These are phyloP conservation scores for Bicyclus anynana DNA, from an alignment of 1,140 invertebrate species.

Conservation along the genomic window DNA sequence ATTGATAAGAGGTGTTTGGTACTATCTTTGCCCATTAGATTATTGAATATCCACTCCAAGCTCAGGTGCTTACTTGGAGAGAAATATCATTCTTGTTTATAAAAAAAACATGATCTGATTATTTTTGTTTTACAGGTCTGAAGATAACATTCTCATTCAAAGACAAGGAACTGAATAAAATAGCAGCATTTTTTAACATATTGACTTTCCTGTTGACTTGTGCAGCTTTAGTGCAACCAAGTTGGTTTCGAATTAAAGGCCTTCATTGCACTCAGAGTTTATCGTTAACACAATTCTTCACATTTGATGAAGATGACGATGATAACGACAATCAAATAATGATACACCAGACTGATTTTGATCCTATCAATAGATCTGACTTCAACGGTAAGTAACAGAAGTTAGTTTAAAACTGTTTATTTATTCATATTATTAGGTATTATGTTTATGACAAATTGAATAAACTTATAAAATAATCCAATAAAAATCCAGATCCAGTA, in stretches of 20 bases:
- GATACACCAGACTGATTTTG: constrained; percentile 45
- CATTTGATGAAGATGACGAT: constrained; percentile 63
- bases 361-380: constrained; percentile 42
- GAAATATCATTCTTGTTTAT: too few species aligned
- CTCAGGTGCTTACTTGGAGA: too few species aligned
- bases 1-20: too few species aligned
- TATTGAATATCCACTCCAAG: too few species aligned
- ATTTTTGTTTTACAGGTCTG: constrained; percentile 44
- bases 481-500: too few species aligned
- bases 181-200: constrained; percentile 77
- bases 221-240: constrained; percentile 73
- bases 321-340: constrained; percentile 48
- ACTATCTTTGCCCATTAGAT: too few species aligned
- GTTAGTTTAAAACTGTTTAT: too few species aligned
- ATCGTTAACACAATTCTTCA: constrained; percentile 74
- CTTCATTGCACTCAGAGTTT: constrained; percentile 72
- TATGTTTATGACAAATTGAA: too few species aligned
- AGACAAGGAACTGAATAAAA: constrained; percentile 74
- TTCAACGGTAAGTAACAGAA: constrained; percentile 41
- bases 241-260: constrained; percentile 76
- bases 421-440: too few species aligned
- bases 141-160: constrained; percentile 62
- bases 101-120: too few species aligned
- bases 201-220: constrained; percentile 74
- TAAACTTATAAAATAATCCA: too few species aligned